Conservation (phyloP, 2,888 invertebrate species). For the Drosophila flavopinicola region DNA sequence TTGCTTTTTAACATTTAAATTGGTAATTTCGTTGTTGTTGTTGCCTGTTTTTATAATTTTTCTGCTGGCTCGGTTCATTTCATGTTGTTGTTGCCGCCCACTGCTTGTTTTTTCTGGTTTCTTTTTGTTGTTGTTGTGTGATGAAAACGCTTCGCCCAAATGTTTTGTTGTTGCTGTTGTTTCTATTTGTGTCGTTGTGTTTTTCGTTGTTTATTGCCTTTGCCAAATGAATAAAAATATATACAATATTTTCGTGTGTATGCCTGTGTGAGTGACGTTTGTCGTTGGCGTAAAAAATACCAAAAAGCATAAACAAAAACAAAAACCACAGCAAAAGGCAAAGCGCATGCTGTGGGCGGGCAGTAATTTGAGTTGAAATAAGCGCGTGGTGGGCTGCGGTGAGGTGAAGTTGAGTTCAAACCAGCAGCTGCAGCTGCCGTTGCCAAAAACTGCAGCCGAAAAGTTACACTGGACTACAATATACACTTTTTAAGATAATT, state of each 20-base stretch:
- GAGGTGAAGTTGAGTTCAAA: constrained; percentile 47
- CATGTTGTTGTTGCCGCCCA: constrained; percentile 71
- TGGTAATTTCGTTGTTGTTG: constrained; percentile 61
- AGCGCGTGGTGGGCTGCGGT: constrained; percentile 37
- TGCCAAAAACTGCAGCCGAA: constrained; percentile 34
- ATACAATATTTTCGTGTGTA: constrained; percentile 62
- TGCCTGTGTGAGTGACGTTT: constrained; percentile 38
- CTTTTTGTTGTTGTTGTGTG: constrained; percentile 26
- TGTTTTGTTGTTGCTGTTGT: constrained; percentile 37
- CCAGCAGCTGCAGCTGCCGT: constrained; percentile 48
- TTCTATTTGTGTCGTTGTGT: constrained; percentile 54
- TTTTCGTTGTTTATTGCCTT: constrained; percentile 71
- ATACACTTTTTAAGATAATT: not conserved
- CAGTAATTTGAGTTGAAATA: constrained; percentile 54
- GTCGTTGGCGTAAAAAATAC: constrained; percentile 69
- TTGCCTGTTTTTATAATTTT: constrained; percentile 38
- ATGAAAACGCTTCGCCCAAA: constrained; percentile 66
- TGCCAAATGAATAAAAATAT: constrained; percentile 80
- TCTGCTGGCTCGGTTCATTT: constrained; percentile 37
- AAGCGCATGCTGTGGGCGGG: constrained; percentile 55
- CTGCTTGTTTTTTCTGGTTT: constrained; percentile 50
- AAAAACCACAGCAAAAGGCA: constrained; percentile 46
- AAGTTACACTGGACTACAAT: constrained; percentile 23
- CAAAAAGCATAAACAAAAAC: constrained; percentile 15
- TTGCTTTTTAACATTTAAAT: constrained; percentile 76